A percentile compares a stretch with the other conserved stretches of the same genome.
Conservation (phyloP, 2,797 vertebrate genomes). For the Schizothorax lantsangensis region DNA sequence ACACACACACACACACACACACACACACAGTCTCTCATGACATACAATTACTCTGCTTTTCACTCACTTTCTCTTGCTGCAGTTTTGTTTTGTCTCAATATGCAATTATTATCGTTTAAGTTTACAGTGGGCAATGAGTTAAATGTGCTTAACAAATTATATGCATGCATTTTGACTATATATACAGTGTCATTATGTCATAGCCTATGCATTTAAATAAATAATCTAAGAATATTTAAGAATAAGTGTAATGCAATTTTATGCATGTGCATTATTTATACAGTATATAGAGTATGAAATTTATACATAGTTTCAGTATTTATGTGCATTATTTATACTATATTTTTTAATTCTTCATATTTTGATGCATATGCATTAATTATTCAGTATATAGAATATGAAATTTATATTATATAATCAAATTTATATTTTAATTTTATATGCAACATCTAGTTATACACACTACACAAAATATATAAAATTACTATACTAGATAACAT, state of each 20-base stretch:
- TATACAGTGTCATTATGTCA: neutral
- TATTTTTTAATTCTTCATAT: neutral
- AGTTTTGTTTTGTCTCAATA: neutral
- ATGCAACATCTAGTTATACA: neutral
- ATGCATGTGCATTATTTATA: neutral
- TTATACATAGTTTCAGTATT: neutral
- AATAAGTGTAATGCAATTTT: neutral
- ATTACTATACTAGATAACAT: no score
- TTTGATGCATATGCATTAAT: neutral
- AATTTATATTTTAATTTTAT: neutral
- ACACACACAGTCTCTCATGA: conserved; percentile 3
- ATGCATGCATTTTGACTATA: neutral
- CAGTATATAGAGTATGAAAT: neutral
- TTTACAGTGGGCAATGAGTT: neutral
- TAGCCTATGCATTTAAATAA: neutral
- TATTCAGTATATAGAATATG: neutral
- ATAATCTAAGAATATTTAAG: neutral
- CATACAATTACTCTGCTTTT: conserved; percentile 17
- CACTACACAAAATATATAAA: no score
- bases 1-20: no score
- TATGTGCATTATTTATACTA: no score
- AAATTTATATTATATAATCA: neutral
- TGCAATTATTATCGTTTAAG: neutral
- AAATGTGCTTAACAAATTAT: neutral
- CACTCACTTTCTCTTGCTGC: neutral